Conservation (phyloP, 1,140 invertebrate genomes). For the Phymastichus coffea region DNA sequence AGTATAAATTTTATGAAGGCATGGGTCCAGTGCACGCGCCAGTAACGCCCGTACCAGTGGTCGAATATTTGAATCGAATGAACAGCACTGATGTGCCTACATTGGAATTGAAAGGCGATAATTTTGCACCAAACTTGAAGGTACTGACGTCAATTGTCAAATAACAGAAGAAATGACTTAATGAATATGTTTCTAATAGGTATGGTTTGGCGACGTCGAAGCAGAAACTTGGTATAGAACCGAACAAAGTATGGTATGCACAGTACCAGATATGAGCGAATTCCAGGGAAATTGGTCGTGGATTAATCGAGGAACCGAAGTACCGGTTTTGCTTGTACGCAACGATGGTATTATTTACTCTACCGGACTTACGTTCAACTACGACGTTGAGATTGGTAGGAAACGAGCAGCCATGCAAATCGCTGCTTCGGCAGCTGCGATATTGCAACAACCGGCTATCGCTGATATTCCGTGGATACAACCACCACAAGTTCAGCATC, state of each 20-base stretch:
- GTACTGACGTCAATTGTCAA: constrained; percentile 42
- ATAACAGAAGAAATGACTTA: neutral
- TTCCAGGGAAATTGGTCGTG: constrained; percentile 94
- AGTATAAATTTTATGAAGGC: constrained; percentile 98
- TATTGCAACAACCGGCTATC: constrained; percentile 45
- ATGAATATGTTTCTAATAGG: neutral
- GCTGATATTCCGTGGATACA: constrained; percentile 62
- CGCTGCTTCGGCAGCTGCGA: neutral
- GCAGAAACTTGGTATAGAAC: constrained; percentile 97
- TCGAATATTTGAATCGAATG: constrained; percentile 91
- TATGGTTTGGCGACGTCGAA: constrained; percentile 99
- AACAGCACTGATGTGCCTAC: constrained; percentile 96
- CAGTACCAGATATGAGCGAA: constrained; percentile 93
- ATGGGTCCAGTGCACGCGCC: constrained; percentile 94
- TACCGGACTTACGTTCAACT: constrained; percentile 95
- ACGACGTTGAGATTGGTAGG: constrained; percentile 88
- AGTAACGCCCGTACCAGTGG: constrained; percentile 93
- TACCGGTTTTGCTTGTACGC: constrained; percentile 92
- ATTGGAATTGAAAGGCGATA: constrained; percentile 94
- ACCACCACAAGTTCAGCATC: constrained; percentile 35
- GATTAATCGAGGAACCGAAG: constrained; percentile 84
- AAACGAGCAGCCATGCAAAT: constrained; percentile 40
- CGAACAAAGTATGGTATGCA: constrained; percentile 91
- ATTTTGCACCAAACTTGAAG: constrained; percentile 91
- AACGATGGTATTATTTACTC: constrained; percentile 98